Evolutionary conservation across 2,797 vertebrate genomes (phyloP), one percentile per base, ranked within the genome.

Genomic region (Diceros bicornis): DNA sequence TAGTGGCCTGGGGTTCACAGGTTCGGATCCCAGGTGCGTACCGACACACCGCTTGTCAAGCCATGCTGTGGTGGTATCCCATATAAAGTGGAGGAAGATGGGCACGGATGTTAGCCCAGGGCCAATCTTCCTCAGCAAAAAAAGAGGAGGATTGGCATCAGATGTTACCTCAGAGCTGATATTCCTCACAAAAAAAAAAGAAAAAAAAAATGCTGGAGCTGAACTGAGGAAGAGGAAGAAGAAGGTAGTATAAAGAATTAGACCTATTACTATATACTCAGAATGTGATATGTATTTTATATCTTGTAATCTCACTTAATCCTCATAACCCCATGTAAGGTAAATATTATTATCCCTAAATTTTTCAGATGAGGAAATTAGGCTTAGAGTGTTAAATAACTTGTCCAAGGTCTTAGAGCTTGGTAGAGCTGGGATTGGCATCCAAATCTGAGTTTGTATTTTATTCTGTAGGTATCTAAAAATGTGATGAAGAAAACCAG

Each of bases 361-460:
- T 32, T 95, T 87, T 91, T 91, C 55, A 93, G 62, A 61, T 37
- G 29, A 94, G 34, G 74, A 81, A 86, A 86, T 55, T 75, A 85
- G 18, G 41, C n/a, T 78, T 64, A 47, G 66, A 81, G 44, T 84
- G 17, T 86, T 93, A 90, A 72, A 83, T 72, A 83, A 94, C 62
- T 85, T 96, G 55, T 25, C 75, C 52, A 59, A 72, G 41, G 11
- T 72, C 61, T 93, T 59, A 61, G 50, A 96, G 74, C 10, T 64
- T 75, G 12, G 16, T 85, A 64, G 55, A 94, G 59, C 27, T 74
- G 44, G 37, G 71, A 79, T 1, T 82, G 44, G 47, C 92, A 85
- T 57, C 18, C 62, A 90, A 57, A 50, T 79, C 13, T 34, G 34
- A 82, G 34, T 92, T 50, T 41, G 18, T 27, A 87, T 44, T 84